phyloP scores from a whole-genome alignment of 2,888 invertebrate species.

The Siphlonurus alternatus region DNA sequence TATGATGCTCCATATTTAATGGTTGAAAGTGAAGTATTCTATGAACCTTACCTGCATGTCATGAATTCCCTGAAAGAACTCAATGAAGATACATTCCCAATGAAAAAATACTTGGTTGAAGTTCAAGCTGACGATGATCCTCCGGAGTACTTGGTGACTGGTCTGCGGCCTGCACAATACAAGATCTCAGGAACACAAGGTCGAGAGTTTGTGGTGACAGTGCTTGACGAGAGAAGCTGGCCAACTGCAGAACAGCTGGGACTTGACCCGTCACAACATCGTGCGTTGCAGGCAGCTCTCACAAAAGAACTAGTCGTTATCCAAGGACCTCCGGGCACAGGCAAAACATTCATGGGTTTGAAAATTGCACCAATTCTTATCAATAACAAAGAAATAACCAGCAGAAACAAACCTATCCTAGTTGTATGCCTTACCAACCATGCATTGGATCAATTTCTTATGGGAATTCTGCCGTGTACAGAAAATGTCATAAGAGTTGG shows the following conservation, averaged over 20 bases:
- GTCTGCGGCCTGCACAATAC: neutral
- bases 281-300: slow-evolving; percentile 48
- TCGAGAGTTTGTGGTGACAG: slow-evolving; percentile 5
- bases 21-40: slow-evolving; percentile 63
- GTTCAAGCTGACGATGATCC: slow-evolving; percentile 21
- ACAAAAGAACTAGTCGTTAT: slow-evolving; percentile 56
- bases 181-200: neutral
- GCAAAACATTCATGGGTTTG: slow-evolving; percentile 65
- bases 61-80: slow-evolving; percentile 46
- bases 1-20: slow-evolving; percentile 25
- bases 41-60: slow-evolving; percentile 51
- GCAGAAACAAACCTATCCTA: slow-evolving; percentile 41
- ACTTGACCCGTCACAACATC: slow-evolving; percentile 47
- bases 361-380: slow-evolving; percentile 53
- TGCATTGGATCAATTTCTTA: slow-evolving; percentile 71
- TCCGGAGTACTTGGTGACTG: slow-evolving; percentile 26
- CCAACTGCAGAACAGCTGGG: slow-evolving; percentile 29
- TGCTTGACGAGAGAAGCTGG: slow-evolving; percentile 23
- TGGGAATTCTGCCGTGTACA: slow-evolving; percentile 43
- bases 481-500: slow-evolving; percentile 48
- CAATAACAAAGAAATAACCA: slow-evolving; percentile 27
- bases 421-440: slow-evolving; percentile 74
- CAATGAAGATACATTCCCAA: slow-evolving; percentile 38
- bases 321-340: slow-evolving; percentile 80
- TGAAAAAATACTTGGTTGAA: slow-evolving; percentile 48